Evolutionary conservation across 1,140 invertebrate genomes (phyloP).

Genomic region (Cotesia chilonis): DNA sequence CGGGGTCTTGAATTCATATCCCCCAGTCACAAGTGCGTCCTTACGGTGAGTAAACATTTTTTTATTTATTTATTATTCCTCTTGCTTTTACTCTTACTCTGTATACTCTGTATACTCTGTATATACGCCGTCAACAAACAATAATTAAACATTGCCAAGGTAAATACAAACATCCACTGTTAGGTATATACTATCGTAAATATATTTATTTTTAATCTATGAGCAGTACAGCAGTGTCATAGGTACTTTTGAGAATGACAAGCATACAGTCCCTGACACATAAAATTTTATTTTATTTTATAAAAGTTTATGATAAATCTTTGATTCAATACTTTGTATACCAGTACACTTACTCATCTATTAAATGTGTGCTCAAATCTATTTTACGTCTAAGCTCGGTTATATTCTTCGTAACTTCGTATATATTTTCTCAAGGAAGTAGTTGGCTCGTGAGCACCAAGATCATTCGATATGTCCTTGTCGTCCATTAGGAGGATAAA

Average conservation of each 20-base stretch:
- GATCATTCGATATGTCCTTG: conserved; percentile 31
- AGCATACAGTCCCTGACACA: no score
- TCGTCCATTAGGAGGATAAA: conserved; percentile 47
- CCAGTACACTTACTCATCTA: no score
- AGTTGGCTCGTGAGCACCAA: conserved; percentile 5
- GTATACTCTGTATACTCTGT: neutral
- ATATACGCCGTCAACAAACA: neutral
- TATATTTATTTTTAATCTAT: no score
- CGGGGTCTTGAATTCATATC: conserved; percentile 92
- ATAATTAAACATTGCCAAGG: conserved; percentile 1
- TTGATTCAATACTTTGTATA: no score
- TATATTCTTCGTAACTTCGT: no score
- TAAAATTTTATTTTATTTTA: no score
- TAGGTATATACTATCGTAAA: neutral
- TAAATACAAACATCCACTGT: neutral
- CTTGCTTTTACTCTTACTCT: neutral
- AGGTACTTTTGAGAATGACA: no score
- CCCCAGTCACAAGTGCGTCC: conserved; percentile 84
- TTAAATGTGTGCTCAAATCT: no score
- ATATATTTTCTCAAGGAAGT: conserved; percentile 29
- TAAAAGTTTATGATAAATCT: no score
- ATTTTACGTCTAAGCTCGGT: no score
- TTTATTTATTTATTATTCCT: conserved; percentile 20
- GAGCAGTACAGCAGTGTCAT: no score
- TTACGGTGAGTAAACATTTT: conserved; percentile 74